phyloP scores from a whole-genome alignment of 1,140 invertebrate genomes.

The Polyergus mexicanus region DNA sequence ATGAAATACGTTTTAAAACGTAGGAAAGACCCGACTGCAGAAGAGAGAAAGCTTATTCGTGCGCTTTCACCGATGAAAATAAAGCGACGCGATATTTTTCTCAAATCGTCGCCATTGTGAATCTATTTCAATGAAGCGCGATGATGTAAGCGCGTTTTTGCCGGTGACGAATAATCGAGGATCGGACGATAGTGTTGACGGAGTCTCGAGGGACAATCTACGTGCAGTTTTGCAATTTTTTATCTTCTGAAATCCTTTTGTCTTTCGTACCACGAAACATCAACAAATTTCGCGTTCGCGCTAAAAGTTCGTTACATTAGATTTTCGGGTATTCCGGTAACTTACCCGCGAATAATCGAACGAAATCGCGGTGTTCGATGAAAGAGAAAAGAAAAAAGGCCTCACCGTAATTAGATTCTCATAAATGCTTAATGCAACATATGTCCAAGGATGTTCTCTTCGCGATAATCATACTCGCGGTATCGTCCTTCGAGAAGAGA shows the following conservation, averaged over 20 bases:
- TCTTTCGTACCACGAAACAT: neutral
- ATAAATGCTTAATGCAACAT: constrained; percentile 7
- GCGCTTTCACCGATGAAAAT: neutral
- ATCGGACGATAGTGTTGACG: neutral
- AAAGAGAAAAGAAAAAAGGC: neutral
- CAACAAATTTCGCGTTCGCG: neutral
- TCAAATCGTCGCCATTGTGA: neutral
- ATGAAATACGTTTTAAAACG: constrained; percentile 5
- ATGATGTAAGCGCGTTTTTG: constrained; percentile 59
- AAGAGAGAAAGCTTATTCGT: neutral
- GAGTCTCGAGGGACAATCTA: neutral
- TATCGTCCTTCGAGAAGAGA: constrained; percentile 2
- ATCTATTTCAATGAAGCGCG: constrained; percentile 40
- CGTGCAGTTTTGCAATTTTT: constrained; percentile 10
- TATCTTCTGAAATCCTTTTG: neutral
- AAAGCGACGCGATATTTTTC: constrained; percentile 11
- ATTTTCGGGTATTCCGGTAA: neutral
- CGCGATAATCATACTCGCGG: constrained; percentile 3
- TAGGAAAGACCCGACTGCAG: too few relatives aligned
- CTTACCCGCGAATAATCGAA: neutral
- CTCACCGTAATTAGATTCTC: constrained; percentile 47
- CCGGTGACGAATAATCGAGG: constrained; percentile 35
- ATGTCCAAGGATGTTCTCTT: neutral
- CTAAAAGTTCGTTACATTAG: neutral
- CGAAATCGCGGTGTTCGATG: too few relatives aligned